Evolutionary conservation across 2,888 invertebrate genomes (phyloP), one percentile per base, ranked within the genome.

Genomic region (Selenia dentaria): DNA sequence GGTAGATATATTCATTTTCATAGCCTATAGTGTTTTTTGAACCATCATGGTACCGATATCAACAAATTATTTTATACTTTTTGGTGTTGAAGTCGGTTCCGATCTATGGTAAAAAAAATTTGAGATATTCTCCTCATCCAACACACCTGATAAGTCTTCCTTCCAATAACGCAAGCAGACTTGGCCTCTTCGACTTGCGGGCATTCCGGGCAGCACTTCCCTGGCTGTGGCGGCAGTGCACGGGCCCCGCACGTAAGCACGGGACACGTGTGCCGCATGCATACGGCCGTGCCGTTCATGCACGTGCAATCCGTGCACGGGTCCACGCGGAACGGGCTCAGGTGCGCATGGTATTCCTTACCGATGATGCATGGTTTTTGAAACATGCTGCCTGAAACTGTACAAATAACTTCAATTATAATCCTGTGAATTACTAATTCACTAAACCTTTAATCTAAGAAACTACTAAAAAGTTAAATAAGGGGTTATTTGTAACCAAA

Each of bases 271-370:
- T 94, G 92, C 8, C 96, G 92, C 43, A 92, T 92, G 80, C 98
- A 98, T 34, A 96, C 92, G 0, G 96, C 94, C 2, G 96, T 96
- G 28, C 96, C 95, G 64, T 96, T 95, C 62, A 91, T 74, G 72
- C 98, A 98, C 6, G 92, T 93, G 84, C 98, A 98, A 36, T 93
- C 93, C 0, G 98, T 97, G 83, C 98, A 98, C 0, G 93, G 93
- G 73, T 96, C 96, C 31, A 92, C 92, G 51, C 82, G 91, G 66
- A 96, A 95, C 10, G 91, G 83, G 24, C 92, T 91, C 16, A 92
- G 92, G 51, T 94, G 93, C 4, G 90, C 91, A 71, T 94, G 93
- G 51, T 94, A 91, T 44, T 93, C 93, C 49, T 93, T 93, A 33
- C 94, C 95, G 54, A 96, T 92, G 66, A 96, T 93, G 72, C 97